phyloP scores from a whole-genome alignment of 1,140 invertebrate genomes.

The Ectropis grisescens region DNA sequence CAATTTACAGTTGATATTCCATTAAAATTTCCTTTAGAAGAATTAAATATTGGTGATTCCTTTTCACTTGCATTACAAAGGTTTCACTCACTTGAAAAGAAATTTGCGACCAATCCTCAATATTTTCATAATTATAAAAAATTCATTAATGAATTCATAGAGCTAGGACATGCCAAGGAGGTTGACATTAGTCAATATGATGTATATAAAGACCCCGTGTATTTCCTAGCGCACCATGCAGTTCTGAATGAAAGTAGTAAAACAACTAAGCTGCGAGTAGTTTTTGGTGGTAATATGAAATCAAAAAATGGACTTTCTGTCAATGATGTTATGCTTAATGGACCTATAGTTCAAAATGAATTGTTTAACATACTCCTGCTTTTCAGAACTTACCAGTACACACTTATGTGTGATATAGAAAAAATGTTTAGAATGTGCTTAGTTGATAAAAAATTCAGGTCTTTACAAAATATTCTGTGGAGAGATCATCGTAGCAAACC shows the following conservation, averaged over 20 bases:
- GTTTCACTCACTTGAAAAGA: no score
- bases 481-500: background rate
- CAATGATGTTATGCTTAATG: no score
- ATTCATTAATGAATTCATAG: slow-evolving; percentile 15
- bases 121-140: slow-evolving; percentile 18
- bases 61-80: no score
- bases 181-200: no score
- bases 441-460: background rate
- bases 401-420: background rate
- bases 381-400: background rate
- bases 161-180: slow-evolving; percentile 16
- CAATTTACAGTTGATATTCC: no score
- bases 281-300: no score
- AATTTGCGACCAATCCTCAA: no score
- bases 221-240: background rate
- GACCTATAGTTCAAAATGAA: background rate
- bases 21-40: no score
- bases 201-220: background rate
- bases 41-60: no score
- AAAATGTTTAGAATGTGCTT: background rate
- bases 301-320: no score
- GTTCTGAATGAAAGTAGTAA: background rate
- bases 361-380: background rate
- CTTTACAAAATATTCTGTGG: background rate
- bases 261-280: background rate